Conservation (phyloP, 2,888 invertebrate genomes). For the Ischnus inquisitorius region DNA sequence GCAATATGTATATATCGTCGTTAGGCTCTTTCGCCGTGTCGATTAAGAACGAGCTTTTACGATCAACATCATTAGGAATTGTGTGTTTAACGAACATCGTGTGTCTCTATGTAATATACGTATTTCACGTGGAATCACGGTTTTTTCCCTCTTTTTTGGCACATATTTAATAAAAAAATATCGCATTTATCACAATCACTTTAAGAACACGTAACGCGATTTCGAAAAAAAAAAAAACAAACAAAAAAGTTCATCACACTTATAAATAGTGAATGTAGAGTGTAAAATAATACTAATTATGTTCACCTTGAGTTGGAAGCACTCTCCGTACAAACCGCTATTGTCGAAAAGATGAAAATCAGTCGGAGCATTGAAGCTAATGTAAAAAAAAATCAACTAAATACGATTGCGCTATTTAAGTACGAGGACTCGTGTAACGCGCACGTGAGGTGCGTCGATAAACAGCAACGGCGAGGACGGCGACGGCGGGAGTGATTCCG, state of each 20-base stretch:
- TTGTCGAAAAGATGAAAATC: constrained; percentile 47
- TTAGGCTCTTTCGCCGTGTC: constrained; percentile 32
- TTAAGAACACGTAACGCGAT: constrained; percentile 54
- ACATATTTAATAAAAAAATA: constrained; percentile 64
- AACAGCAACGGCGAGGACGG: constrained; percentile 77
- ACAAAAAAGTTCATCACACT: constrained; percentile 24
- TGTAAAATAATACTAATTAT: constrained; percentile 62
- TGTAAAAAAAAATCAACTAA: neutral
- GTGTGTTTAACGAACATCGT: constrained; percentile 64
- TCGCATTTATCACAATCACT: constrained; percentile 65
- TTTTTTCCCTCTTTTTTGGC: constrained; percentile 51
- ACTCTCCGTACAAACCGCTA: constrained; percentile 29
- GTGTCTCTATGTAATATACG: constrained; percentile 36
- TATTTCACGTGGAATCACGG: constrained; percentile 34
- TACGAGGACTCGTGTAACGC: constrained; percentile 51
- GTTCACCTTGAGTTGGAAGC: constrained; percentile 53
- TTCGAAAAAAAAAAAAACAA: constrained; percentile 28
- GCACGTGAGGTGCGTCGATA: constrained; percentile 72
- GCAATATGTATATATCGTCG: constrained; percentile 40
- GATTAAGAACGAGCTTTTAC: constrained; percentile 28
- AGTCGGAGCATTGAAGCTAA: constrained; percentile 37
- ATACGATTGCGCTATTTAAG: constrained; percentile 39
- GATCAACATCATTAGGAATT: constrained; percentile 57
- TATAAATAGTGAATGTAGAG: constrained; percentile 34
- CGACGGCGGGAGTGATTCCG: constrained; percentile 74